Evolutionary conservation across 2,113 vertebrate species (phyloP), one percentile per base, ranked within the genome.

Genomic region (Nesoenas mayeri): DNA sequence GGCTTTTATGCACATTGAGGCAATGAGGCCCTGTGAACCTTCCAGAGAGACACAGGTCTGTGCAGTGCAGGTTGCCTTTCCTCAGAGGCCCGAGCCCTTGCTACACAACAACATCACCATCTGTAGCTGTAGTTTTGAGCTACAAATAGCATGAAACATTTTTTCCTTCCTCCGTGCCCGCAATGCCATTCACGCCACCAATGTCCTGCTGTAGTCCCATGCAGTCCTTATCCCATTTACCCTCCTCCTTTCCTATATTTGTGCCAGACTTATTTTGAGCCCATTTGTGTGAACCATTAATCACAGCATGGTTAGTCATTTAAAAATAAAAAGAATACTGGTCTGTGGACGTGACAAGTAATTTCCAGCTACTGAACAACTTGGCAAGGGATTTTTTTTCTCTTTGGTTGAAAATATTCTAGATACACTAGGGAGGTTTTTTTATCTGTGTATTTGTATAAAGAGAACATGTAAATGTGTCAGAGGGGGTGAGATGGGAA

Each of bases 71-170:
- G 28, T 87, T 78, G 51, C n/a, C 54, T 94, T 93, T 95, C 66
- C 74, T 38, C 15, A 6, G 1, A 17, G 62, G 85, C 88, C 65
- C 2, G 5, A 93, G 93, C 34, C 75, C 32, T 81, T 88, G 67
- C 57, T 85, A 15, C 71, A 89, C 66, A 91, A 92, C 83, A 95
- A 83, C 60, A 79, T 83, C 32, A 44, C 91, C 91, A 95, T 94
- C 93, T 92, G 90, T 62, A 95, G 95, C 83, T 98, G 97, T 91
- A 98, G 98, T 96, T 98, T 96, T 97, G 95, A 95, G 96, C 98
- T 94, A 95, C 95, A 98, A 99, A 99, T 98, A 98, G 98, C 95
- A 83, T 86, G 42, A 96, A 95, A 80, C 95, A 95, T 97, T 97
- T 97, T 98, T 98, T 96, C 96, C 91, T 94, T 97, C 95, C 93